These are phyloP conservation scores for Magallana gigas DNA, from an alignment of 1,140 invertebrate species.

Conservation along the genomic window DNA sequence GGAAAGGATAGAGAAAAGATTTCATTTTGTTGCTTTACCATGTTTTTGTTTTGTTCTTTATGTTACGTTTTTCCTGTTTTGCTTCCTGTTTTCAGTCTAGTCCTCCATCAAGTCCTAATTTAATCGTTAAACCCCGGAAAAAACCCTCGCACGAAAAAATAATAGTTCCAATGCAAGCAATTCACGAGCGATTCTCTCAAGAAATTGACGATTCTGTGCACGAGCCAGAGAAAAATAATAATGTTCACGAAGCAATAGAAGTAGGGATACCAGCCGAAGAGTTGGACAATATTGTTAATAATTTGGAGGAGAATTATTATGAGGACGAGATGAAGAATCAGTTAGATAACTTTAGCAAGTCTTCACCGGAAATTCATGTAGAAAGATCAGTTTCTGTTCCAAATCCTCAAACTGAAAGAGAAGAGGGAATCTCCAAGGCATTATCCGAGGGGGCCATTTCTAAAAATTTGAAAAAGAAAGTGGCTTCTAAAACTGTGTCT, in stretches of 20 bases:
- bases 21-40: slow-evolving; percentile 27
- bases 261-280: slow-evolving; percentile 49
- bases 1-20: slow-evolving; percentile 19
- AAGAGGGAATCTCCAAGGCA: background rate
- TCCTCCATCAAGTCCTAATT: slow-evolving; percentile 51
- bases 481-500: slow-evolving; percentile 50
- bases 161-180: slow-evolving; percentile 38
- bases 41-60: slow-evolving; percentile 44
- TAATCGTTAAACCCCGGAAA: slow-evolving; percentile 44
- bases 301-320: slow-evolving; percentile 29
- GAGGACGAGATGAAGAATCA: slow-evolving; percentile 32
- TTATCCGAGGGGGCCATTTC: background rate
- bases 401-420: background rate
- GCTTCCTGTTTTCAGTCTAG: slow-evolving; percentile 56
- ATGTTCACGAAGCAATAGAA: slow-evolving; percentile 37
- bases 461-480: slow-evolving; percentile 43
- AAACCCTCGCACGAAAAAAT: slow-evolving; percentile 29
- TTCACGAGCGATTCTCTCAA: slow-evolving; percentile 47
- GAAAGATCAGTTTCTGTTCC: slow-evolving; percentile 16
- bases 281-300: slow-evolving; percentile 52
- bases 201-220: slow-evolving; percentile 39
- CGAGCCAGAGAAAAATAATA: slow-evolving; percentile 37
- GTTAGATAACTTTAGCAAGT: background rate
- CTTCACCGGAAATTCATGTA: background rate
- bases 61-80: slow-evolving; percentile 57